A percentile compares a stretch with the other conserved stretches of the same genome.
Evolutionary conservation across 1,140 invertebrate genomes (phyloP).

Genomic region (Drosophila kurseongensis): DNA sequence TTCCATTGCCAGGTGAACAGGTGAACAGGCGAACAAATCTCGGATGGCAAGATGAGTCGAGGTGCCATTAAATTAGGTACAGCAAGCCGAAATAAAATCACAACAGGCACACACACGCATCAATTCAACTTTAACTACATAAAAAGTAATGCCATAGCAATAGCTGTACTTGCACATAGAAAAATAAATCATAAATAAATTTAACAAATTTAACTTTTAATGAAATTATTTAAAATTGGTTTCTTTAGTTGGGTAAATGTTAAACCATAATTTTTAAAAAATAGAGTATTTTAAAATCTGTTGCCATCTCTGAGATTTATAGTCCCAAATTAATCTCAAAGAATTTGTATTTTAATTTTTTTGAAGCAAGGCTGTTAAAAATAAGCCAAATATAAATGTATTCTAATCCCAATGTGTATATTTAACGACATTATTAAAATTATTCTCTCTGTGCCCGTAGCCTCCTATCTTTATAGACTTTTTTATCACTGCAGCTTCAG

Average conservation of each 20-base stretch:
- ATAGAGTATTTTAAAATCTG: too few species aligned
- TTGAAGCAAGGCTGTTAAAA: too few species aligned
- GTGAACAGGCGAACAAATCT: constrained; percentile 21
- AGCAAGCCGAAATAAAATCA: constrained; percentile 37
- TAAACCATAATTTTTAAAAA: too few species aligned
- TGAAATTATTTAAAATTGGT: too few species aligned
- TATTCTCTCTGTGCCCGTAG: neutral
- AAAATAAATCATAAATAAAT: neutral
- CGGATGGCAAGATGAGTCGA: neutral
- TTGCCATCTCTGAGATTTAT: too few species aligned
- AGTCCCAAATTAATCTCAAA: too few species aligned
- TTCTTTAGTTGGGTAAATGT: too few species aligned
- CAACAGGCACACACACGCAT: constrained; percentile 34
- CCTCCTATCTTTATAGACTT: constrained; percentile 27
- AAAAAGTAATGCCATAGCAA: constrained; percentile 64
- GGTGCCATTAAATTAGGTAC: constrained; percentile 25
- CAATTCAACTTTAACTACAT: constrained; percentile 63
- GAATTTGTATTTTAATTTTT: too few species aligned
- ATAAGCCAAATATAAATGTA: too few species aligned
- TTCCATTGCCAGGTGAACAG: constrained; percentile 39
- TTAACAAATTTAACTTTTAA: too few species aligned
- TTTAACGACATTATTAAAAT: too few species aligned
- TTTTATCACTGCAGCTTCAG: constrained; percentile 19
- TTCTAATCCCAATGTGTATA: too few species aligned
- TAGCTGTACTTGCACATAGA: constrained; percentile 2